Percentiles rank a stretch among this genome's conserved stretches.
phyloP scores from a whole-genome alignment of 2,797 vertebrate genomes.

The Falco biarmicus region DNA sequence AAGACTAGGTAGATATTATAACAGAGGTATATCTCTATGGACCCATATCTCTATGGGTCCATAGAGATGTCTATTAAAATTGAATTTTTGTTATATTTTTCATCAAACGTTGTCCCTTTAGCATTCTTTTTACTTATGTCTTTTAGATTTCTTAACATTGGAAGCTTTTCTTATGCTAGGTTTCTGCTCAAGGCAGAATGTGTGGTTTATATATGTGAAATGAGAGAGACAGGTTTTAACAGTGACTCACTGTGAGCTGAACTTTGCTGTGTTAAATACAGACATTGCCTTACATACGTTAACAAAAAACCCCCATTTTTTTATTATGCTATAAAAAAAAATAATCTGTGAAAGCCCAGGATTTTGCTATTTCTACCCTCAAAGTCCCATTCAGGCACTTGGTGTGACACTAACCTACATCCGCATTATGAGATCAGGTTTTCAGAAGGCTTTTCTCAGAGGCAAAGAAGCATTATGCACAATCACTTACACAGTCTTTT shows the following conservation, averaged over 20 bases:
- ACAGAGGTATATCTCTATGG: background rate
- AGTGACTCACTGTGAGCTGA: background rate
- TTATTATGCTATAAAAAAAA: background rate
- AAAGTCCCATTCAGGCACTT: background rate
- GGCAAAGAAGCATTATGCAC: fast-evolving
- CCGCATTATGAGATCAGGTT: background rate
- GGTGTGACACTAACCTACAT: background rate
- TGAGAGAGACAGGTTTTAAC: background rate
- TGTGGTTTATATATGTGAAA: background rate
- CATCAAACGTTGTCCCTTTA: background rate
- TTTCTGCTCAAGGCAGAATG: background rate
- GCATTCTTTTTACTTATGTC: background rate
- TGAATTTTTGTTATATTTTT: background rate
- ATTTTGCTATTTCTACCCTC: background rate
- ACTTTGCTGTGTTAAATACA: background rate
- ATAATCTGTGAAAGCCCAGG: background rate
- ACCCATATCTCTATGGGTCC: background rate
- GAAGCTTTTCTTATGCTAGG: background rate
- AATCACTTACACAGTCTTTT: background rate
- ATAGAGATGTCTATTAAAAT: background rate
- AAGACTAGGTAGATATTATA: background rate
- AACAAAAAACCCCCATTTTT: background rate
- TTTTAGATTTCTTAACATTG: background rate
- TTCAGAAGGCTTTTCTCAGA: background rate
- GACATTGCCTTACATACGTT: background rate